Percentiles rank a stretch among this genome's conserved stretches.
Evolutionary conservation across 2,888 invertebrate species (phyloP).

Genomic region (Tiphia femorata): DNA sequence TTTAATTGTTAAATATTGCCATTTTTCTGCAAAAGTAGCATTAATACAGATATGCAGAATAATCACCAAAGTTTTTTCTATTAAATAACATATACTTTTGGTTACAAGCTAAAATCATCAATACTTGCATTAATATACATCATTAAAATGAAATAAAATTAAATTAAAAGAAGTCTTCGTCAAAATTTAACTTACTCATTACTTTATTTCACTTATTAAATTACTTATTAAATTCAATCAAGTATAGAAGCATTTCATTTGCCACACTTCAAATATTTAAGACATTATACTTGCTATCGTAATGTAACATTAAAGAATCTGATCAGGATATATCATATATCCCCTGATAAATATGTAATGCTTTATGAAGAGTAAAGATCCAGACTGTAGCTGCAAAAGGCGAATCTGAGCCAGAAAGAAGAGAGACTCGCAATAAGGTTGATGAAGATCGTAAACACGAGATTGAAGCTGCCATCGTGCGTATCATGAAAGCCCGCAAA

Average conservation of each 20-base stretch:
- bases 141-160: too few relatives aligned
- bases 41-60: too few relatives aligned
- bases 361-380: slow-evolving; percentile 82
- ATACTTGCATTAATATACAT: too few relatives aligned
- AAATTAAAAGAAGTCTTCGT: too few relatives aligned
- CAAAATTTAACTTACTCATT: too few relatives aligned
- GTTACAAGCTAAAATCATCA: too few relatives aligned
- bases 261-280: background rate
- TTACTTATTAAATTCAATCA: too few relatives aligned
- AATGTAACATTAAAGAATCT: background rate
- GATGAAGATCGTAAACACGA: slow-evolving; percentile 99
- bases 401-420: slow-evolving; percentile 98
- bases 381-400: slow-evolving; percentile 95
- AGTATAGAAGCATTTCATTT: background rate
- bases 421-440: slow-evolving; percentile 97
- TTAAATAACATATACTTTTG: too few relatives aligned
- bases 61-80: too few relatives aligned
- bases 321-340: background rate
- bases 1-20: too few relatives aligned
- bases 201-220: too few relatives aligned
- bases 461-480: slow-evolving; percentile 98
- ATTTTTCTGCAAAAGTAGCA: too few relatives aligned
- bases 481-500: slow-evolving; percentile 99
- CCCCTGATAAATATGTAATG: background rate
- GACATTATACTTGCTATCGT: slow-evolving; percentile 2